phyloP scores from a whole-genome alignment of 2,888 invertebrate species.

The Drosophila maculinotata region DNA sequence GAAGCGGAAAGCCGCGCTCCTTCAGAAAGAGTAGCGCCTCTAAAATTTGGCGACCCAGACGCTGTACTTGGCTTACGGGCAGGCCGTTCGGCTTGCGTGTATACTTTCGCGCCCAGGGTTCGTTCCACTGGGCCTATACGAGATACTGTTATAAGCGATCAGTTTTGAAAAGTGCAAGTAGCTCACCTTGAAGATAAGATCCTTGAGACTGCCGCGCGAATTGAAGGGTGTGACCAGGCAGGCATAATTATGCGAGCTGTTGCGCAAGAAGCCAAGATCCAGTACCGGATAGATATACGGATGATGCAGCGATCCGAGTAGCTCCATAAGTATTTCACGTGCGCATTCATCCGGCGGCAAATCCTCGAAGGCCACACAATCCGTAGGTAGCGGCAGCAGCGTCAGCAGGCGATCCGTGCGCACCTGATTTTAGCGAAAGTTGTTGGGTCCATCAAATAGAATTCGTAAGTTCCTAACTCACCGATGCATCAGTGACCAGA shows the following conservation, averaged over 20 bases:
- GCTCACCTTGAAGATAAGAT: slow-evolving; percentile 93
- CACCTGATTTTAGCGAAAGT: slow-evolving; percentile 66
- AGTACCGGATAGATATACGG: slow-evolving; percentile 96
- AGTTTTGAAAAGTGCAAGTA: slow-evolving; percentile 34
- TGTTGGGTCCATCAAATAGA: not conserved
- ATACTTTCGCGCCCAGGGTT: slow-evolving; percentile 92
- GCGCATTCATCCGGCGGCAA: slow-evolving; percentile 88
- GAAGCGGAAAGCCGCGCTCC: slow-evolving; percentile 94
- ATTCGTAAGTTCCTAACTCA: slow-evolving; percentile 66
- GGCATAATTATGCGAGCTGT: slow-evolving; percentile 87
- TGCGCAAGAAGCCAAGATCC: slow-evolving; percentile 91
- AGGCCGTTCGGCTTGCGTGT: slow-evolving; percentile 89
- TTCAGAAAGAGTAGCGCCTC: slow-evolving; percentile 93
- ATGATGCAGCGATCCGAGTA: slow-evolving; percentile 94
- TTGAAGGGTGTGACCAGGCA: slow-evolving; percentile 94
- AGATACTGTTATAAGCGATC: not conserved
- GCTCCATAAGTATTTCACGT: slow-evolving; percentile 90
- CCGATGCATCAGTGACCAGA: slow-evolving; percentile 92
- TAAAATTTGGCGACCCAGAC: slow-evolving; percentile 94
- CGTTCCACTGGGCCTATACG: slow-evolving; percentile 90
- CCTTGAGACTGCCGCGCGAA: slow-evolving; percentile 93
- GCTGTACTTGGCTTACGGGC: slow-evolving; percentile 92
- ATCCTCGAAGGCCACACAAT: slow-evolving; percentile 85
- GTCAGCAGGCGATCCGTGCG: slow-evolving; percentile 85
- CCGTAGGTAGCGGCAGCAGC: slow-evolving; percentile 84